phyloP scores from a whole-genome alignment of 1,140 invertebrate genomes.

The Orchesella cincta region DNA sequence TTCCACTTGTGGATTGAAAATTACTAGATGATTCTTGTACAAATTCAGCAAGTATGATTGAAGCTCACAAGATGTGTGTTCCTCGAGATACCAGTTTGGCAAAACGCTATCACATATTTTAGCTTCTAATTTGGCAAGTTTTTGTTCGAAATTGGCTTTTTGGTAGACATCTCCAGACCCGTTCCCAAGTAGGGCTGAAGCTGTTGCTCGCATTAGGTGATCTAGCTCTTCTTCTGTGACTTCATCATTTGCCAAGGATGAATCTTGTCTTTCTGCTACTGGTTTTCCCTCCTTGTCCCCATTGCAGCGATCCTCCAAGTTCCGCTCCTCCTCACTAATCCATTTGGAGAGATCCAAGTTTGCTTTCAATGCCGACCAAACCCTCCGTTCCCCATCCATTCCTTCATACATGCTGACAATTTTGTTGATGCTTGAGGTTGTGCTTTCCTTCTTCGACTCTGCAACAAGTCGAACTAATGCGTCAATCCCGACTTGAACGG shows the following conservation, averaged over 20 bases:
- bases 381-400: conserved; percentile 33
- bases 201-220: neutral
- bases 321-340: neutral
- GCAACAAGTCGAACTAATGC: conserved; percentile 1
- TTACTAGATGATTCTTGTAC: conserved; percentile 26
- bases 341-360: neutral
- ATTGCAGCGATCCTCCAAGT: neutral
- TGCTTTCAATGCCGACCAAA: conserved; percentile 32
- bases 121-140: neutral
- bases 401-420: conserved; percentile 41
- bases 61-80: conserved; percentile 29
- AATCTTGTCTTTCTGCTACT: neutral
- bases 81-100: conserved; percentile 33
- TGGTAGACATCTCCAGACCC: too few relatives aligned
- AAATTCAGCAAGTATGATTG: conserved; percentile 34
- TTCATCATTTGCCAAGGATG: neutral
- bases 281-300: neutral
- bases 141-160: too few relatives aligned
- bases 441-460: conserved; percentile 5
- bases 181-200: too few relatives aligned
- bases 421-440: conserved; percentile 8
- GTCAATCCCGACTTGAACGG: neutral
- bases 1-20: conserved; percentile 43
- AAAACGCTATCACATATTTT: conserved; percentile 15
- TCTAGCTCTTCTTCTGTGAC: neutral